Evolutionary conservation across 2,888 invertebrate genomes (phyloP), one percentile per base, ranked within the genome.

Genomic region (Amblyjoppa fuscipennis): DNA sequence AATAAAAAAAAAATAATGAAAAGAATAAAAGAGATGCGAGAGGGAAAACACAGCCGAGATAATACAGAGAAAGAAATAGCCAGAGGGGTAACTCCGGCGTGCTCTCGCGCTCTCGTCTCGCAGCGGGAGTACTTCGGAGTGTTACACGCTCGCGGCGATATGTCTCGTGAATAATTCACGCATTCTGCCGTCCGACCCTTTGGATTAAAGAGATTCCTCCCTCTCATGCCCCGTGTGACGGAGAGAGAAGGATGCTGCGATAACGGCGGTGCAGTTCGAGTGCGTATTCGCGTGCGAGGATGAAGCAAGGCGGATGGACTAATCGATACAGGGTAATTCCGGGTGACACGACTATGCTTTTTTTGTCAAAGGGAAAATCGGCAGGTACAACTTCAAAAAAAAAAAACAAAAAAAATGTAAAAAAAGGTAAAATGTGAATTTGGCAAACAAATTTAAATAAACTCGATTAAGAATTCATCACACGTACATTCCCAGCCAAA

Each of bases 91-190:
- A 73, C 59, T 73, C 71, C 49, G 68, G 71, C 59, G 59, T 81
- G 61, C 25, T 69, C 45, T 49, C 45, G 51, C 59, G 49, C 49
- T 45, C 69, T 53, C 64, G 64, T 53, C 74, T 51, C 70, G 74
- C 28, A 64, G 68, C 51, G 16, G 81, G 66, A 81, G 74, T 68
- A 13, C 45, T 59, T 59, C 56, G 2, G 28, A 59, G 84, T 81
- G 84, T 78, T 85, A 70, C 59, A 49, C 78, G 81, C 64, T 70
- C 49, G 45, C 69, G 56, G 74, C 69, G 56, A 69, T 61, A 78
- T 76, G 56, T 75, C 81, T 85, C 81, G 85, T 81, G 75, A 69
- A 85, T 85, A 81, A 85, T 85, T 81, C 85, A 85, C 85, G 78
- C 78, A 85, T 85, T 78, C 70, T 78, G 70, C 59, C 11, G 59